A percentile compares a stretch with the other conserved stretches of the same genome.
These are phyloP conservation scores for Odontomyia ornata DNA, from an alignment of 2,888 invertebrate species.

Conservation along the genomic window DNA sequence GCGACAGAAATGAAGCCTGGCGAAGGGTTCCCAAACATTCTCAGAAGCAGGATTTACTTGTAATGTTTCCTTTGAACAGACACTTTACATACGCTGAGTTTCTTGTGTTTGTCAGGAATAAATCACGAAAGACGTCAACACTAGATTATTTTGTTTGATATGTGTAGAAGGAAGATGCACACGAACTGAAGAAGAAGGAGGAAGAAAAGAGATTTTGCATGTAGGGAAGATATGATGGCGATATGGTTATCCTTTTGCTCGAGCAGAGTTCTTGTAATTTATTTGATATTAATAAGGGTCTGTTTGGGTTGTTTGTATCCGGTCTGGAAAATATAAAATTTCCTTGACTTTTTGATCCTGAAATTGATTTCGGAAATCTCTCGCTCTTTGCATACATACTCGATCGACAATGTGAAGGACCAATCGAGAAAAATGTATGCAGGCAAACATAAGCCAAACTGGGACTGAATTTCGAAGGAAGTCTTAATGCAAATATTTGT, in stretches of 20 bases:
- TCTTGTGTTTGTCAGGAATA: slow-evolving; percentile 11
- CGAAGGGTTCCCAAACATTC: not conserved
- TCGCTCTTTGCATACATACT: too few species aligned
- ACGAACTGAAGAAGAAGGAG: not conserved
- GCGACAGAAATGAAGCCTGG: too few species aligned
- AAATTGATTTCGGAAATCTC: too few species aligned
- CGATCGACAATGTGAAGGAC: too few species aligned
- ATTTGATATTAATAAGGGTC: not conserved
- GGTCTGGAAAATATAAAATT: too few species aligned
- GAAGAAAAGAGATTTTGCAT: too few species aligned
- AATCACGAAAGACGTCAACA: slow-evolving; percentile 27
- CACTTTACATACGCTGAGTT: slow-evolving; percentile 23
- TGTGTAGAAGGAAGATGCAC: not conserved
- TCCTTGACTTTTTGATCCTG: too few species aligned
- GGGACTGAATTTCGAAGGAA: too few species aligned
- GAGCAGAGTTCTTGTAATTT: not conserved
- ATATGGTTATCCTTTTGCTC: slow-evolving; percentile 1
- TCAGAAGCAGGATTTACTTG: not conserved
- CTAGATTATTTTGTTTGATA: slow-evolving; percentile 36
- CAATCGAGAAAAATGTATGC: too few species aligned
- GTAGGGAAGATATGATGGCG: not conserved
- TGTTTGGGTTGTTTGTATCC: not conserved
- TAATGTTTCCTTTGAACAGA: slow-evolving; percentile 18
- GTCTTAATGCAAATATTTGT: too few species aligned
- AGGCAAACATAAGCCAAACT: too few species aligned